These are phyloP conservation scores for Hemibagrus wyckioides DNA, from an alignment of 2,113 vertebrate species.

Conservation along the genomic window DNA sequence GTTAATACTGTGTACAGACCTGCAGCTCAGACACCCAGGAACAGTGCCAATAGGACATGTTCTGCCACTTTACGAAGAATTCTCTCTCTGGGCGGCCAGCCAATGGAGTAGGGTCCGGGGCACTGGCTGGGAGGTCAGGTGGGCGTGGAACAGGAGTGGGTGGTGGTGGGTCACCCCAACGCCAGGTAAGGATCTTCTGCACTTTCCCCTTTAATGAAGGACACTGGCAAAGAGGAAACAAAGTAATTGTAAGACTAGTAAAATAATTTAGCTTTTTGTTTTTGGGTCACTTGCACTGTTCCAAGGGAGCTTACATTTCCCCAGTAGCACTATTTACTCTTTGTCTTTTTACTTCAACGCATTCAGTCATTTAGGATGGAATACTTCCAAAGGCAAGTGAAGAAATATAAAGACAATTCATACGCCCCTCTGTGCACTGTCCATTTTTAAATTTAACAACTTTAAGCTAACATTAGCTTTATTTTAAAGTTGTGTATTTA, in stretches of 20 bases:
- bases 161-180: conserved; percentile 91
- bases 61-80: conserved; percentile 97
- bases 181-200: conserved; percentile 97
- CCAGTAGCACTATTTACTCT: too few relatives aligned
- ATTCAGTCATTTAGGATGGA: too few relatives aligned
- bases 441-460: too few relatives aligned
- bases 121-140: conserved; percentile 79
- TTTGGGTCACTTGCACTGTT: not conserved
- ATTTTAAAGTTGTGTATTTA: not conserved
- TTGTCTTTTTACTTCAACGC: too few relatives aligned
- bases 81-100: conserved; percentile 91
- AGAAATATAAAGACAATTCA: too few relatives aligned
- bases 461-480: not conserved
- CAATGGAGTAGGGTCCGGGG: conserved; percentile 85
- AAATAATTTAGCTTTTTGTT: too few relatives aligned
- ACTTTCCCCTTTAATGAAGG: conserved; percentile 92
- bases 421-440: too few relatives aligned
- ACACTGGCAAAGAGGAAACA: conserved; percentile 73
- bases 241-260: too few relatives aligned
- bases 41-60: conserved; percentile 98
- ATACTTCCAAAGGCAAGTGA: too few relatives aligned
- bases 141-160: conserved; percentile 88
- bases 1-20: conserved; percentile 73
- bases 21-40: conserved; percentile 97
- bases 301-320: too few relatives aligned